Evolutionary conservation across 1,140 invertebrate genomes (phyloP).

Genomic region (Drosophila mauritiana): DNA sequence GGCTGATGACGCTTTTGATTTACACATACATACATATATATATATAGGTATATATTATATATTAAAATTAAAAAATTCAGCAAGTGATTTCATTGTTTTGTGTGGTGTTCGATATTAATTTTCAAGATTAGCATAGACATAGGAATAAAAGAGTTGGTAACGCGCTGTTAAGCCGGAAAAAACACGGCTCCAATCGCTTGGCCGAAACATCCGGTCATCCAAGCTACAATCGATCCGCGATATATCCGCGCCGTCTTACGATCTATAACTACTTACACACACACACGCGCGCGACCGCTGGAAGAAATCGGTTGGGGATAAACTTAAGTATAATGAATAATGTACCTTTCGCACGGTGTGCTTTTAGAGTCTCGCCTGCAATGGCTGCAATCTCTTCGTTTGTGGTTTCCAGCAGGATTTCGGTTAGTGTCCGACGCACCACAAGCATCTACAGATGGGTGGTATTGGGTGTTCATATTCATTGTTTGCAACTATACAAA

Average conservation of each 20-base stretch:
- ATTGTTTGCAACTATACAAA: constrained; percentile 49
- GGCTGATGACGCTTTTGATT: constrained; percentile 84
- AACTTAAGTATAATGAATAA: constrained; percentile 36
- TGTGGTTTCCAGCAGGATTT: constrained; percentile 97
- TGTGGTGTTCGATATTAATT: constrained; percentile 30
- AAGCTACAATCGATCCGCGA: constrained; percentile 14
- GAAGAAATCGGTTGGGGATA: constrained; percentile 41
- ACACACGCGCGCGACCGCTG: constrained; percentile 30
- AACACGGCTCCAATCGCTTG: constrained; percentile 4
- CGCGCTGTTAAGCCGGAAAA: constrained; percentile 14
- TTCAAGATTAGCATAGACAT: constrained; percentile 49
- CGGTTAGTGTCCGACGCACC: constrained; percentile 94
- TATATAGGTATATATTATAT: constrained; percentile 75
- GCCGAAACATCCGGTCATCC: constrained; percentile 25
- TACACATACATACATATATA: constrained; percentile 78
- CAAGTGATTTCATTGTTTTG: constrained; percentile 65
- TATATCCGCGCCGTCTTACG: constrained; percentile 28
- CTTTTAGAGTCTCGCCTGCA: constrained; percentile 88
- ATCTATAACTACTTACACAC: constrained; percentile 49
- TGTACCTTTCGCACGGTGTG: constrained; percentile 82
- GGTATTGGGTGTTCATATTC: constrained; percentile 40
- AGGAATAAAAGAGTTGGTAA: constrained; percentile 31
- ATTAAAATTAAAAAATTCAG: constrained; percentile 67
- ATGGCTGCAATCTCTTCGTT: constrained; percentile 93
- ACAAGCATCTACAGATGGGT: constrained; percentile 91